Evolutionary conservation across 2,113 vertebrate genomes (phyloP), one percentile per base, ranked within the genome.

Genomic region (Myiagra hebetior): DNA sequence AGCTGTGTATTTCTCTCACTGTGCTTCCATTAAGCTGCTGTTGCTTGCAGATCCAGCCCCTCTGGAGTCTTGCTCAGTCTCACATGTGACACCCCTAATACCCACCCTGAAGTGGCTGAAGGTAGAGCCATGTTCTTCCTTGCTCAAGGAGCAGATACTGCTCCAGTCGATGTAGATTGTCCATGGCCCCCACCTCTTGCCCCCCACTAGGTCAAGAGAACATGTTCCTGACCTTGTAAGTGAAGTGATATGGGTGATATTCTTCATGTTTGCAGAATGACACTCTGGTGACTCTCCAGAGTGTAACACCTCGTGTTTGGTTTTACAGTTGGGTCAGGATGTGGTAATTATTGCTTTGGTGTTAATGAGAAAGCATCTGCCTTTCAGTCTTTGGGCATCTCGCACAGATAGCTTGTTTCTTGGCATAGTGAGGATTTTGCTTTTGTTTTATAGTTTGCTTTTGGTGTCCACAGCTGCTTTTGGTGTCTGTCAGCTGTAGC

Each of bases 11-110:
- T 91, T 79, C 73, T 53, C 24, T 76, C 23, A 18, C 8, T 41
- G 3, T 52, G 28, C 6, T 80, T 8, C 53, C 31, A 37, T 69
- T 8, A 5, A 21, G 17, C 37, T 93, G 28, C 53, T 15, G 1
- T 24, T 57, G n/a, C 52, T 75, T 85, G 42, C 50, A 82, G 56
- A 33, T 86, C 24, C 16, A 55, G 1, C 16, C 14, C 6, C 8
- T 74, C 37, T n/a, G 50, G 23, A 73, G n/a, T n/a, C 22, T 76
- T 85, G 10, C 49, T 90, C 0, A 1, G 3, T 72, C 87, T 82
- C 46, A 27, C 0, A 0, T 15, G 46, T 60, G 28, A 31, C 2
- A 3, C 39, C 1, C 2, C 0, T 2, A 15, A 27, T 49, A 28
- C 17, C 65, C 65, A 30, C 53, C 11, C 26, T 49, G 41, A 69